Conservation (phyloP, 2,888 invertebrate species). For the Bombyx huttoni region DNA sequence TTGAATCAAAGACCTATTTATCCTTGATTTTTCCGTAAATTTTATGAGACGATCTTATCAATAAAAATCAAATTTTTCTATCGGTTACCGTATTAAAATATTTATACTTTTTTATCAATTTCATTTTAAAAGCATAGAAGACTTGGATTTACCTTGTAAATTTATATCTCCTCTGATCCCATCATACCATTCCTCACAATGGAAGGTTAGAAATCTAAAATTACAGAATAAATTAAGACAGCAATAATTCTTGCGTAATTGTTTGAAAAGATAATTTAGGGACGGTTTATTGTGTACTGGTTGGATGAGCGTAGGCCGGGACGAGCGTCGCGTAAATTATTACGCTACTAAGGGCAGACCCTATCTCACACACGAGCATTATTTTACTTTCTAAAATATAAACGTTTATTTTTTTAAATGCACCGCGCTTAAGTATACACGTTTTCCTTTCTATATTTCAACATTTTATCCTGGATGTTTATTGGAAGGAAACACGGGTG, state of each 20-base stretch:
- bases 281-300: slow-evolving; percentile 51
- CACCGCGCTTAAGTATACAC: neutral
- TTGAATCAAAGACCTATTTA: too few relatives aligned
- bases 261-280: slow-evolving; percentile 62
- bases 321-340: slow-evolving; percentile 35
- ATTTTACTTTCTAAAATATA: neutral
- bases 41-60: too few relatives aligned
- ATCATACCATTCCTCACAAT: neutral
- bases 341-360: slow-evolving; percentile 21
- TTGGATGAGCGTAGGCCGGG: slow-evolving; percentile 29
- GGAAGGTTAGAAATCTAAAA: neutral
- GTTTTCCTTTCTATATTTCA: neutral
- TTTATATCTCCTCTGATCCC: neutral
- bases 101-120: too few relatives aligned
- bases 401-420: neutral
- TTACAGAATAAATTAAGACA: slow-evolving; percentile 18
- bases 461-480: too few relatives aligned
- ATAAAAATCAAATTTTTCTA: too few relatives aligned
- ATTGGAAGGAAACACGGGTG: too few relatives aligned
- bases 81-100: too few relatives aligned
- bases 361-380: slow-evolving; percentile 33
- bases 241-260: slow-evolving; percentile 52
- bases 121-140: too few relatives aligned
- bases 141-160: too few relatives aligned
- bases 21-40: too few relatives aligned